A percentile compares a stretch with the other conserved stretches of the same genome.
These are phyloP conservation scores for Hycleus phaleratus DNA, from an alignment of 1,140 invertebrate genomes.

Conservation along the genomic window DNA sequence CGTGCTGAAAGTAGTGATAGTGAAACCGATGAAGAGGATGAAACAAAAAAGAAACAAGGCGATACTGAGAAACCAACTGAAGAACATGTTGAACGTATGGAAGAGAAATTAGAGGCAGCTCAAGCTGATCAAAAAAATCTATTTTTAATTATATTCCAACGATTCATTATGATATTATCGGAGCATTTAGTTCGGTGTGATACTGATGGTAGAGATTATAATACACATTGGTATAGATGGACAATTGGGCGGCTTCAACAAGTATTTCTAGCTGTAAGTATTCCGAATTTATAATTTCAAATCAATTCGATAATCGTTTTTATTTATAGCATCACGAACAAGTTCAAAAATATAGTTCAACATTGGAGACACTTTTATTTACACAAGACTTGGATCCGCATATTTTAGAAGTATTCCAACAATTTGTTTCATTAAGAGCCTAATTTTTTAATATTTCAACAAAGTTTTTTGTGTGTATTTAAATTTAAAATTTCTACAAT, in stretches of 20 bases:
- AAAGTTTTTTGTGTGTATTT: too few relatives aligned
- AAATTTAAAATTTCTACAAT: too few relatives aligned
- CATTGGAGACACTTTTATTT: slow-evolving; percentile 89
- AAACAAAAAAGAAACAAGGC: slow-evolving; percentile 50
- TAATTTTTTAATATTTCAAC: neutral
- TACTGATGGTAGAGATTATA: slow-evolving; percentile 85
- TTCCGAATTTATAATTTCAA: too few relatives aligned
- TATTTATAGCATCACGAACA: slow-evolving; percentile 85
- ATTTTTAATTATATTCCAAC: slow-evolving; percentile 95
- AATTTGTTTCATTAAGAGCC: slow-evolving; percentile 72
- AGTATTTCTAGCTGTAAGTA: slow-evolving; percentile 85
- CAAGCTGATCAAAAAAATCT: slow-evolving; percentile 95
- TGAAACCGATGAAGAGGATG: slow-evolving; percentile 67
- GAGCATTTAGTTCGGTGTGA: slow-evolving; percentile 92
- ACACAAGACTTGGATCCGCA: slow-evolving; percentile 93
- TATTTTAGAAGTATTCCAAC: slow-evolving; percentile 94
- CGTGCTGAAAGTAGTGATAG: slow-evolving; percentile 67
- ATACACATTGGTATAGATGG: slow-evolving; percentile 96
- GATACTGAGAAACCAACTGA: slow-evolving; percentile 71
- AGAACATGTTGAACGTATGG: slow-evolving; percentile 83
- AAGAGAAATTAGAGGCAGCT: slow-evolving; percentile 87
- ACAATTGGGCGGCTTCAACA: slow-evolving; percentile 91
- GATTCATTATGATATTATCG: slow-evolving; percentile 97
- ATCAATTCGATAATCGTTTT: slow-evolving; percentile 8
- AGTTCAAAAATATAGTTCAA: slow-evolving; percentile 95